Percentiles rank a stretch among this genome's conserved stretches.
phyloP scores from a whole-genome alignment of 1,140 invertebrate genomes.

The Drosophila pectinifera region DNA sequence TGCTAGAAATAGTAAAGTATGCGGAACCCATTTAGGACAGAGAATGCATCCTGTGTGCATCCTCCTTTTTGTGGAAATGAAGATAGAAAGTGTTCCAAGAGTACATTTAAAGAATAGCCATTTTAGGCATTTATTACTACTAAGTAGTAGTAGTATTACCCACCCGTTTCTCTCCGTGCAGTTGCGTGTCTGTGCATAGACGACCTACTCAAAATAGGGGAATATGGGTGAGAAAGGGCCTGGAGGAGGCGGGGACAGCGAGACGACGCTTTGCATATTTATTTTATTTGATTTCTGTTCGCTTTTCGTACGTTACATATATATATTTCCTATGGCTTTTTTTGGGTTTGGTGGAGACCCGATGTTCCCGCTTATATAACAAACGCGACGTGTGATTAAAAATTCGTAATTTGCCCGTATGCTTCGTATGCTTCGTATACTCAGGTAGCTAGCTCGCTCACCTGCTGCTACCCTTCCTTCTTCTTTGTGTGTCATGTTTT shows the following conservation, averaged over 20 bases:
- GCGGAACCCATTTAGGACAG: not conserved
- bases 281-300: slow-evolving; percentile 79
- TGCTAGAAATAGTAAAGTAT: not conserved
- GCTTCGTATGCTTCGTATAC: slow-evolving; percentile 44
- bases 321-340: slow-evolving; percentile 13
- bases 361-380: slow-evolving; percentile 58
- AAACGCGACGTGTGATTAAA: slow-evolving; percentile 78
- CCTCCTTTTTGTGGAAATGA: not conserved
- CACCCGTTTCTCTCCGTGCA: slow-evolving; percentile 11
- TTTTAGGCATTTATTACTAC: no score
- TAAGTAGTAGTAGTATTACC: no score
- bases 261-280: slow-evolving; percentile 79
- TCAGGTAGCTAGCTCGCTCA: not conserved
- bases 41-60: not conserved
- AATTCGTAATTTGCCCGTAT: slow-evolving; percentile 72
- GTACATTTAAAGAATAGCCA: no score
- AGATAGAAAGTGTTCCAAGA: not conserved
- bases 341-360: slow-evolving; percentile 18
- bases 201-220: slow-evolving; percentile 67
- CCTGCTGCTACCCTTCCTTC: slow-evolving; percentile 41
- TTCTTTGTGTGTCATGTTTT: slow-evolving; percentile 55
- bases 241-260: slow-evolving; percentile 12
- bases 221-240: slow-evolving; percentile 10
- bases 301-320: slow-evolving; percentile 27
- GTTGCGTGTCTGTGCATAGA: slow-evolving; percentile 78